Evolutionary conservation across 2,113 vertebrate species (phyloP).

Genomic region (Lethenteron reissneri): DNA sequence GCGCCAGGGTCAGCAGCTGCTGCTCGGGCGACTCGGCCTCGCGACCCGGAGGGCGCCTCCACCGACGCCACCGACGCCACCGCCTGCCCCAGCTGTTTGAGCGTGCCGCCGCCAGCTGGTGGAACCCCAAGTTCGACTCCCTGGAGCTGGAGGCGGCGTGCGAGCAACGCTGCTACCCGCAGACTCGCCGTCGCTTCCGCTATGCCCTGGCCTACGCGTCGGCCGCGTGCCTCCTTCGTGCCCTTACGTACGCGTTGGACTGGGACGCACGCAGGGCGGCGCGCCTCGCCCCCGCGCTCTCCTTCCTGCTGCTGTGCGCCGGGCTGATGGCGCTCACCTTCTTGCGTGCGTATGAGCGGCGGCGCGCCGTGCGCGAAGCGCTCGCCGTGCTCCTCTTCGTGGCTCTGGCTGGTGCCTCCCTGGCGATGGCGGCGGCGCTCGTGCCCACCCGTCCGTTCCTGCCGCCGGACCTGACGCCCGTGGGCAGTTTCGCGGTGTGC

Average conservation of each 20-base stretch:
- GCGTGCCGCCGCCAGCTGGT: slow-evolving; percentile 71
- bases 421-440: slow-evolving; percentile 18
- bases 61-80: slow-evolving; percentile 23
- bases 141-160: slow-evolving; percentile 78
- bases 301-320: slow-evolving; percentile 44
- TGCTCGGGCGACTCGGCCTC: slow-evolving; percentile 55
- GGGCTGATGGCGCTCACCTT: slow-evolving; percentile 68
- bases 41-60: slow-evolving; percentile 12
- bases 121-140: slow-evolving; percentile 91
- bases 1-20: slow-evolving; percentile 31
- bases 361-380: slow-evolving; percentile 23
- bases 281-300: slow-evolving; percentile 41
- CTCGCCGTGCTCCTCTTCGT: slow-evolving; percentile 11
- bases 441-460: slow-evolving; percentile 12
- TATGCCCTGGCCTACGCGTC: slow-evolving; percentile 73
- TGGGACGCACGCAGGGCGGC: slow-evolving; percentile 37
- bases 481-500: slow-evolving; percentile 83
- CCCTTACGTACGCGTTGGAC: no score
- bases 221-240: slow-evolving; percentile 25
- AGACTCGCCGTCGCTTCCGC: slow-evolving; percentile 75
- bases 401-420: slow-evolving; percentile 49
- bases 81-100: slow-evolving; percentile 76
- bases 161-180: slow-evolving; percentile 77
- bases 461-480: slow-evolving; percentile 47
- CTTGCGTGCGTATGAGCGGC: slow-evolving; percentile 43